Evolutionary conservation across 2,797 vertebrate species (phyloP).

Genomic region (Mareca strepera): DNA sequence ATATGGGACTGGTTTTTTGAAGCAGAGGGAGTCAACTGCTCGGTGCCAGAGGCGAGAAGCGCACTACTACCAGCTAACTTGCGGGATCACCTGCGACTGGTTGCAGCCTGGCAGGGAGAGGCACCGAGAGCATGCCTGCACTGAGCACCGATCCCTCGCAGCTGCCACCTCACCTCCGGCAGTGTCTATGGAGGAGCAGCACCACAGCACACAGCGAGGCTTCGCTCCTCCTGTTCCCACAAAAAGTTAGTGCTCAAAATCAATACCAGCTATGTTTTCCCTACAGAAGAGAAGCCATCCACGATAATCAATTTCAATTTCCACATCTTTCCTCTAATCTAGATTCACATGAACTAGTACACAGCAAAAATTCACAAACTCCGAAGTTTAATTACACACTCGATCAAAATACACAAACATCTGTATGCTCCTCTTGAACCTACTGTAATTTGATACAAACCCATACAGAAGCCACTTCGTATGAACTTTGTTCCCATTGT

Average conservation of each 20-base stretch:
- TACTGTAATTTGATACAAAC: background rate
- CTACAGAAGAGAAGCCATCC: background rate
- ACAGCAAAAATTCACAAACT: background rate
- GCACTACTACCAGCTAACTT: background rate
- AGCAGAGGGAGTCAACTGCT: background rate
- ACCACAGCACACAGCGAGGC: background rate
- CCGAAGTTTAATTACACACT: background rate
- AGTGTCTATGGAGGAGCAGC: background rate
- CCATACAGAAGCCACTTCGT: background rate
- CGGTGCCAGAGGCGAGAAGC: accelerated
- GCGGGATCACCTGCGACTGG: accelerated
- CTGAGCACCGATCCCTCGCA: background rate
- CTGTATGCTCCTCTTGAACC: background rate
- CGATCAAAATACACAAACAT: background rate
- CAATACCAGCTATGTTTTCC: background rate
- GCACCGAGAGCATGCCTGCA: background rate
- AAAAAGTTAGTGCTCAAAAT: background rate
- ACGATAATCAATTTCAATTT: background rate
- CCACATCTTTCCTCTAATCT: background rate
- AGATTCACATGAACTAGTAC: background rate
- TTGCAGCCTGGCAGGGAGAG: background rate
- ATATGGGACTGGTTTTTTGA: background rate
- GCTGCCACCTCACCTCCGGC: background rate
- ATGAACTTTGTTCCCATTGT: background rate
- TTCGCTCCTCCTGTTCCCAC: background rate